Base-by-base conservation (phyloP, 2,888 invertebrate genomes). In the Molorchus minor region DNA sequence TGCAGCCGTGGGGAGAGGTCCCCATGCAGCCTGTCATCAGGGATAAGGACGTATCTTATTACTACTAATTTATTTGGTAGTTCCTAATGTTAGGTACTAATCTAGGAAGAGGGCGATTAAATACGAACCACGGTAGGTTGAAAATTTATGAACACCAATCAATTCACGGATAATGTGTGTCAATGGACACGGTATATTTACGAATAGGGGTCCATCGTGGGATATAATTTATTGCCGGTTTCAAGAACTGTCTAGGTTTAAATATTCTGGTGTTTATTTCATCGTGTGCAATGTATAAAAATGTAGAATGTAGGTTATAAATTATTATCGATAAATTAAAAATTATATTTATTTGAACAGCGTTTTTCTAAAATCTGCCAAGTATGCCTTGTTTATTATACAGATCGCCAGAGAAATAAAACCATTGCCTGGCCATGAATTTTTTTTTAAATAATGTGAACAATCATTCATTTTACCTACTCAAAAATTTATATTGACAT, bases 31-130 rank as follows among this genome's bases (percentile, higher is more conserved):
- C 76, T 70, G 75, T 78, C 75, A 71, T 75, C 72, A 74, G 77
- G 76, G 78, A 78, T 74, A 77, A 77, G 68, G 77, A 77, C 67
- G 66, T 78, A 72, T 77, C 78, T 64, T 78, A 78, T 79, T 79
- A 76, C 77, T 79, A 77, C 74, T 79, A 75, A 78, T 77, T 76
- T 76, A 71, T 72, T 64, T 44, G 41, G 40, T 19, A 43, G 45
- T 41, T 52, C 16, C 15, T 35, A 40, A 25, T 41, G 16, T 30
- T 36, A 25, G 25, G 35, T 29, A 36, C 25, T 38, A 25, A 38
- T 41, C 15, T 41, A 52, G 52, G 52, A 52, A 52, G 52, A 52
- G 36, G 19, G 52, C 40, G 52, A 52, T 52, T 52, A 52, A 35
- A 15, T 36, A 13, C 17, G 29, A 41, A 40, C 30, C 41, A 29